phyloP scores from a whole-genome alignment of 2,888 invertebrate species.

The Ephialtes manifestator region DNA sequence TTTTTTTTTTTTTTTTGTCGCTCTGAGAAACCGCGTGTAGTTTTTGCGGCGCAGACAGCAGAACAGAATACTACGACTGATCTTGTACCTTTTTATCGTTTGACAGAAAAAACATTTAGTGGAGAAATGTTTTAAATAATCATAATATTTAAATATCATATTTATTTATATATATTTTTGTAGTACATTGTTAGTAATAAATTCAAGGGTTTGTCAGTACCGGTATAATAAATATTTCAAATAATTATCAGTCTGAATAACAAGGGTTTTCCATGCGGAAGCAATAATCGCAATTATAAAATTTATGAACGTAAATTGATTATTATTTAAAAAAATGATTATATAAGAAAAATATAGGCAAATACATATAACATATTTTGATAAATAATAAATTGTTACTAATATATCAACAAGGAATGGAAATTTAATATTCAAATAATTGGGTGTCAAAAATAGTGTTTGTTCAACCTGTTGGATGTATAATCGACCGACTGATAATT shows the following conservation, averaged over 20 bases:
- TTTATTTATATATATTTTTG: no score
- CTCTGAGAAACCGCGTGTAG: not conserved
- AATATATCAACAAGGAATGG: no score
- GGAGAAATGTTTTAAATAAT: not conserved
- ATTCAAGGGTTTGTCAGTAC: no score
- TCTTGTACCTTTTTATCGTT: conserved; percentile 19
- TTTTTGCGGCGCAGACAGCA: conserved; percentile 3
- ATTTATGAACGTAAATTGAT: not conserved
- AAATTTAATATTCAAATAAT: not conserved
- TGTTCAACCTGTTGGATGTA: conserved; percentile 13
- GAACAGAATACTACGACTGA: not conserved
- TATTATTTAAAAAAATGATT: not conserved
- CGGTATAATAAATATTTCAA: no score
- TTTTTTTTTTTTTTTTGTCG: not conserved
- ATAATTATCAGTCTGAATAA: no score
- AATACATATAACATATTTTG: no score
- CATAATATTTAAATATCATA: not conserved
- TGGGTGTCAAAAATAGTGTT: not conserved
- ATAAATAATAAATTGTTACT: no score
- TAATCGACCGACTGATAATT: conserved; percentile 9
- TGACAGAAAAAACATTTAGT: not conserved
- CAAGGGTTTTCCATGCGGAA: no score
- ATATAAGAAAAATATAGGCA: not conserved
- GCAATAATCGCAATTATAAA: not conserved
- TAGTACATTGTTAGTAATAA: no score